Base-by-base conservation (phyloP, 2,888 invertebrate species). In the Mylabris sibirica region DNA sequence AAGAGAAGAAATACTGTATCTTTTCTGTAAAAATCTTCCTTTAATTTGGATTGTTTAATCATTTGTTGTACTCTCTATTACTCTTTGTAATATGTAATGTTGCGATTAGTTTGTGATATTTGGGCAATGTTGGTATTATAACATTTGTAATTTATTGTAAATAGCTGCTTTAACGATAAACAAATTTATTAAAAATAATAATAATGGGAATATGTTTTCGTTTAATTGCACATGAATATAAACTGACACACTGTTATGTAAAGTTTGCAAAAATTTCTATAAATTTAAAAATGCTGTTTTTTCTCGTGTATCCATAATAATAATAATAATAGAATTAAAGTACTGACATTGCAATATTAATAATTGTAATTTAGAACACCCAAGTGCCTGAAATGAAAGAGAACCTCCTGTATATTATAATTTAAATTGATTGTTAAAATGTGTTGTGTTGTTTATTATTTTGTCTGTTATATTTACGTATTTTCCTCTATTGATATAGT, bases 111-210 rank as follows among this genome's bases (percentile, higher is more conserved):
- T 70, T 77, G 77, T 77, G 78, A 79, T 78, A 79, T 76, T 74
- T 77, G 77, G 78, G 79, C 79, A 80, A 77, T 79, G 78, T 80
- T 79, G 78, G 78, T 80, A 78, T 78, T 77, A 72, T 67, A 66
- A 74, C 67, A 70, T 68, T 35, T 59, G n/a, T 59, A 63, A 66
- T 59, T 69, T 61, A 69, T 59, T 67, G 49, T 64, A 64, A 64
- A 64, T 64, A 64, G 57, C 22, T 24, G 49, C 64, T 63, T 63
- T 44, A 17, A 49, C 20, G 41, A 62, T 62, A 62, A n/a, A n/a
- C n/a, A n/a, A 34, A 65, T 69, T 68, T 69, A 30, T 30, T 67
- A 64, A 67, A 62, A 34, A 62, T 17, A 24, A n/a, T 6, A 26
- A 22, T 22, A 49, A 11, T 49, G 17, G 20, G 8, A 44, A 20